A percentile compares a stretch with the other conserved stretches of the same genome.
These are phyloP conservation scores for Falcunculus frontatus DNA, from an alignment of 2,113 vertebrate species.

Conservation along the genomic window DNA sequence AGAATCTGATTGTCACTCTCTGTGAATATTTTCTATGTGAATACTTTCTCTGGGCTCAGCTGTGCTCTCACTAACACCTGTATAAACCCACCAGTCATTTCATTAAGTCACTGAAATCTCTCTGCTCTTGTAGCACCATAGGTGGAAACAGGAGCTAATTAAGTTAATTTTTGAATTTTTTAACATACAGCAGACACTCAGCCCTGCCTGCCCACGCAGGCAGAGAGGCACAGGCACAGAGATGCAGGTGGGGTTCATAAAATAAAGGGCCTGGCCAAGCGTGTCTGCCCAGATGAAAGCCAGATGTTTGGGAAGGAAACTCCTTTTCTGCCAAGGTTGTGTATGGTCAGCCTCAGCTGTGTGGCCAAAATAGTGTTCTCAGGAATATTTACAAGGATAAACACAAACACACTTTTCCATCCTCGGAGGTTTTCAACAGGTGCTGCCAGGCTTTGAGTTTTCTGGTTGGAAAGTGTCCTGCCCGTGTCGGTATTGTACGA, in stretches of 20 bases:
- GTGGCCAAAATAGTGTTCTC: not conserved
- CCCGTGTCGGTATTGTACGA: fast-evolving
- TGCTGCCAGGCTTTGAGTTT: not conserved
- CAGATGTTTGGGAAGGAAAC: slow-evolving; percentile 33
- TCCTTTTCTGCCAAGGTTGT: not conserved
- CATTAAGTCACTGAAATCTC: not conserved
- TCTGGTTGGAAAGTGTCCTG: not conserved
- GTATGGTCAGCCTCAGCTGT: not conserved
- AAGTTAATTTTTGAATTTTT: not conserved
- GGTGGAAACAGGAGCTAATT: not conserved
- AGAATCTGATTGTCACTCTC: not conserved
- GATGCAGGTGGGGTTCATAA: not conserved
- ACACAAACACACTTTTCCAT: not conserved
- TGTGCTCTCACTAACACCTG: not conserved
- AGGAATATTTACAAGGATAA: not conserved
- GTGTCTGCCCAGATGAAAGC: not conserved
- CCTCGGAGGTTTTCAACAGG: not conserved
- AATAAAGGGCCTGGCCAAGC: not conserved
- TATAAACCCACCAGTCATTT: not conserved
- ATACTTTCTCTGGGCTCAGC: not conserved
- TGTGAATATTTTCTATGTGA: not conserved
- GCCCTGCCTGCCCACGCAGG: not conserved
- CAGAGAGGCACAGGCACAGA: not conserved
- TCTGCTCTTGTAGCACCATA: not conserved
- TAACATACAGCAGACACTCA: not conserved